A percentile compares a stretch with the other conserved stretches of the same genome.
These are phyloP conservation scores for Tillus elongatus DNA, from an alignment of 2,888 invertebrate species.

Conservation along the genomic window DNA sequence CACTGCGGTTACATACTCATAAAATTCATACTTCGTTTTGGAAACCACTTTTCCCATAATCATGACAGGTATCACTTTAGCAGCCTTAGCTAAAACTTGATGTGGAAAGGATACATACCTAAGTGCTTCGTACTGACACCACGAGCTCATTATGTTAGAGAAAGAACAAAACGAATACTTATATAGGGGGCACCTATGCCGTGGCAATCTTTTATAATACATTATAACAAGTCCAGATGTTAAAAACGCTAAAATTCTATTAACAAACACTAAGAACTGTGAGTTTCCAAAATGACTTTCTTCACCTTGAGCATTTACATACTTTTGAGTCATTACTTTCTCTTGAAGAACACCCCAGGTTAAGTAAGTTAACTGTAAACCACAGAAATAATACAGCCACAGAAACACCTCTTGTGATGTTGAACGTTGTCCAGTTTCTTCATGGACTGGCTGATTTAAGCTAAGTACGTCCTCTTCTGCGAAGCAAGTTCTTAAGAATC, in stretches of 20 bases:
- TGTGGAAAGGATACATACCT: conserved; percentile 98
- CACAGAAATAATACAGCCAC: conserved; percentile 71
- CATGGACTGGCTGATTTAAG: conserved; percentile 23
- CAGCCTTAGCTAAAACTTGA: conserved; percentile 94
- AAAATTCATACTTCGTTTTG: conserved; percentile 72
- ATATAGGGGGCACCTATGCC: conserved; percentile 79
- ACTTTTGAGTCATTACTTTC: conserved; percentile 86
- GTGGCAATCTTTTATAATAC: conserved; percentile 49
- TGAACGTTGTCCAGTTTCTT: conserved; percentile 39
- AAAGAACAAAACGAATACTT: conserved; percentile 94
- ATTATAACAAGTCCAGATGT: conserved; percentile 63
- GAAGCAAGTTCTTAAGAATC: conserved; percentile 46
- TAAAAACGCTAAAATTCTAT: conserved; percentile 77
- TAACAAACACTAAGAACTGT: conserved; percentile 93
- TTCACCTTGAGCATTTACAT: conserved; percentile 55
- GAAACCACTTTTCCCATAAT: conserved; percentile 92
- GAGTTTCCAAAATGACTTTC: conserved; percentile 78
- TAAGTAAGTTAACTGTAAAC: conserved; percentile 83
- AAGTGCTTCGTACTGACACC: conserved; percentile 99
- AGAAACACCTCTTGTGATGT: conserved; percentile 51
- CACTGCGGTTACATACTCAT: conserved; percentile 86
- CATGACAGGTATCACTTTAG: conserved; percentile 97
- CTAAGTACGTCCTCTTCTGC: conserved; percentile 43
- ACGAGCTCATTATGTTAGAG: conserved; percentile 95
- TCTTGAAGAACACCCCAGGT: conserved; percentile 97